Conservation (phyloP, 1,140 invertebrate genomes). For the Micrasema longulum region DNA sequence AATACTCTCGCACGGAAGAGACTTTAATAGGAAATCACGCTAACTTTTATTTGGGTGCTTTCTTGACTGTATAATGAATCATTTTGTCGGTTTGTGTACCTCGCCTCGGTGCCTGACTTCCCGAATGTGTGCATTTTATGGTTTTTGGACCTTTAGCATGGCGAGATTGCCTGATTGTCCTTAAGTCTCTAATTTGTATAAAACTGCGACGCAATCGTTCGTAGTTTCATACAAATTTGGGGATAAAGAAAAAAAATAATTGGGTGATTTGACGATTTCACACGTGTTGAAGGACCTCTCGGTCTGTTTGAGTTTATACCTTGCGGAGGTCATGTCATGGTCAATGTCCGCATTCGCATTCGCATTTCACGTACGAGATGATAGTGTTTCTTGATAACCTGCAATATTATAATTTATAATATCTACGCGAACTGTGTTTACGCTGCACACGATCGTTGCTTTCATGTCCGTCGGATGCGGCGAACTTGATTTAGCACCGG, state of each 20-base stretch:
- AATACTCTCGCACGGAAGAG: neutral
- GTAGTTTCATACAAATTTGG: too few species aligned
- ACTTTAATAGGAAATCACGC: constrained; percentile 22
- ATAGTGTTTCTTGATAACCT: too few species aligned
- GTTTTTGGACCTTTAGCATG: too few species aligned
- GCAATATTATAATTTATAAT: neutral
- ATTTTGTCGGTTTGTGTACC: neutral
- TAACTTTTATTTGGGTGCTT: constrained; percentile 13
- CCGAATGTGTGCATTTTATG: neutral
- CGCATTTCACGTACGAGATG: neutral
- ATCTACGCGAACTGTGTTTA: constrained; percentile 1
- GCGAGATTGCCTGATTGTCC: too few species aligned
- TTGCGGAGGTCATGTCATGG: constrained; percentile 11
- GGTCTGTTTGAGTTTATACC: neutral
- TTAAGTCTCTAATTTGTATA: too few species aligned
- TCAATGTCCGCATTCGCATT: constrained; percentile 18
- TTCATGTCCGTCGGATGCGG: neutral
- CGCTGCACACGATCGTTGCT: neutral
- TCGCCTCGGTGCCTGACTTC: neutral
- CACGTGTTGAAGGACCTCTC: too few species aligned
- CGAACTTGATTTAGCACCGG: constrained; percentile 14
- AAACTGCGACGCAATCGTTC: too few species aligned
- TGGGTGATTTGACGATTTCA: too few species aligned
- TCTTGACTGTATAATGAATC: constrained; percentile 14
- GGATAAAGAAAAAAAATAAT: too few species aligned